Evolutionary conservation across 2,888 invertebrate genomes (phyloP).

Genomic region (Agrilus biguttatus): DNA sequence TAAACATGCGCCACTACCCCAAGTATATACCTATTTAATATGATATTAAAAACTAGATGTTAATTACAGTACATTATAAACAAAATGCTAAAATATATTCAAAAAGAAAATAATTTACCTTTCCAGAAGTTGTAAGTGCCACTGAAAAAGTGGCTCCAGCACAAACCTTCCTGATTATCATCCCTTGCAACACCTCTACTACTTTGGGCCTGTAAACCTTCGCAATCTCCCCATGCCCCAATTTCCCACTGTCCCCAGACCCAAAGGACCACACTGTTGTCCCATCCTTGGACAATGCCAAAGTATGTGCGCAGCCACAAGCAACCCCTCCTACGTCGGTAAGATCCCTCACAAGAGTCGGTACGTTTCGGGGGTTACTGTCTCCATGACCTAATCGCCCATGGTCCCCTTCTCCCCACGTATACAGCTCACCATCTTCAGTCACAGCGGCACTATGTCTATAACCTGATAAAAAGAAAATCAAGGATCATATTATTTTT

Average conservation of each 20-base stretch:
- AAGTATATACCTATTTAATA: slow-evolving; percentile 34
- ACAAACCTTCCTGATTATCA: slow-evolving; percentile 40
- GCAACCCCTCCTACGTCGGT: slow-evolving; percentile 40
- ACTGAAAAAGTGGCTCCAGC: slow-evolving; percentile 40
- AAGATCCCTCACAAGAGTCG: slow-evolving; percentile 42
- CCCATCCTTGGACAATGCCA: slow-evolving; percentile 38
- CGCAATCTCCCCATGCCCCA: slow-evolving; percentile 31
- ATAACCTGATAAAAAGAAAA: slow-evolving; percentile 26
- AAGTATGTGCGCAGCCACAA: slow-evolving; percentile 40
- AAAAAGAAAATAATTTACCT: slow-evolving; percentile 19
- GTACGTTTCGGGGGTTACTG: slow-evolving; percentile 38
- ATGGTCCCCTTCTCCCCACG: slow-evolving; percentile 44
- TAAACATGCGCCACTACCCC: slow-evolving; percentile 47
- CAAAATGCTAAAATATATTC: neutral
- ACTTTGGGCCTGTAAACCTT: slow-evolving; percentile 41
- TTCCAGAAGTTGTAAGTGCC: slow-evolving; percentile 36
- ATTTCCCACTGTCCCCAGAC: slow-evolving; percentile 39
- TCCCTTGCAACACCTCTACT: slow-evolving; percentile 41
- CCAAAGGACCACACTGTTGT: slow-evolving; percentile 44
- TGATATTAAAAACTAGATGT: neutral
- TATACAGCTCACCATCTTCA: slow-evolving; percentile 38
- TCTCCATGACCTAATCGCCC: slow-evolving; percentile 47
- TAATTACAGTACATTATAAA: neutral
- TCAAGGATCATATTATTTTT: too few species aligned
- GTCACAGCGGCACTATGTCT: slow-evolving; percentile 43